phyloP scores from a whole-genome alignment of 2,888 invertebrate species.

The Cybosia mesomella region DNA sequence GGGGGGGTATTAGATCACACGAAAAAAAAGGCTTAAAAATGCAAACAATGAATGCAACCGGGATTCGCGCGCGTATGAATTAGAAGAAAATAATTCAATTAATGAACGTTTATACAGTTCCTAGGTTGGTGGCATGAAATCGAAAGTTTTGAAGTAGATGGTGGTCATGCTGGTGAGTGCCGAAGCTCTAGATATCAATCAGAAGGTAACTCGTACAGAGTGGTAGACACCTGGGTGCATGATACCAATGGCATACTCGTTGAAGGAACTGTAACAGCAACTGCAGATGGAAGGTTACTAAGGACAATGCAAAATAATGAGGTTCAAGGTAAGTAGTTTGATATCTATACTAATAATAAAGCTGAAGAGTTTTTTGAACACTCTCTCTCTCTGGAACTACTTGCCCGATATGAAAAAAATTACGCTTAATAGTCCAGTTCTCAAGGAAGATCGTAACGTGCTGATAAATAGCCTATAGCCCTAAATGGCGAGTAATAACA shows the following conservation, averaged over 20 bases:
- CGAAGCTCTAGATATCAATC: slow-evolving; percentile 63
- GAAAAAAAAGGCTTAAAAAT: background rate
- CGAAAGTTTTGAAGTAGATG: slow-evolving; percentile 67
- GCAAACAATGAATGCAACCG: background rate
- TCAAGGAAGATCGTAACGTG: too few species aligned
- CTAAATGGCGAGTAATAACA: too few species aligned
- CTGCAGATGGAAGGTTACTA: slow-evolving; percentile 61
- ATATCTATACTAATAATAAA: background rate
- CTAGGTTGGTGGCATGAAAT: slow-evolving; percentile 79
- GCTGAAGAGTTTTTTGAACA: background rate
- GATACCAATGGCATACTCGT: slow-evolving; percentile 44
- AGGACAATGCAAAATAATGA: slow-evolving; percentile 54
- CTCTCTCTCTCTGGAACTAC: too few species aligned
- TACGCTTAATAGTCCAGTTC: too few species aligned
- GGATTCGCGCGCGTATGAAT: too few species aligned
- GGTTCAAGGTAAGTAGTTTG: slow-evolving; percentile 43
- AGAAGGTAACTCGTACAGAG: slow-evolving; percentile 53
- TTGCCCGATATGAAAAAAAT: too few species aligned
- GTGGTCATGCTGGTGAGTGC: slow-evolving; percentile 59
- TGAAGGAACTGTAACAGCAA: slow-evolving; percentile 57
- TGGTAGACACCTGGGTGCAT: slow-evolving; percentile 65
- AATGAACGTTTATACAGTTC: slow-evolving; percentile 62
- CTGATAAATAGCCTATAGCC: too few species aligned
- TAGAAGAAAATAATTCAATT: background rate
- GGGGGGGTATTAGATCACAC: too few species aligned